Conservation (phyloP, 2,888 invertebrate species). For the Oxycera nigricornis region DNA sequence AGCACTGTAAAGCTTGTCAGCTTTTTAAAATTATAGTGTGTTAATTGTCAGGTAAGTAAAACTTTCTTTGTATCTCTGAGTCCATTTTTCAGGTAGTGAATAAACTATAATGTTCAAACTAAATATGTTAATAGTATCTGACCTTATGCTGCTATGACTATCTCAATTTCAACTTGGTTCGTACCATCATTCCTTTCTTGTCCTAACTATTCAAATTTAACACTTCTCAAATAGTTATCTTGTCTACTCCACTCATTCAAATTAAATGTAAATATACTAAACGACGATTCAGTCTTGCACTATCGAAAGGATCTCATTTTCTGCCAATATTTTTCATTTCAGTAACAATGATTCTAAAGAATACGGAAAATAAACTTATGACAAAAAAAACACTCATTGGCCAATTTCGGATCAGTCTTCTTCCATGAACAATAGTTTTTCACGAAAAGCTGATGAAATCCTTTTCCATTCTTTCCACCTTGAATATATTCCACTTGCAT, state of each 20-base stretch:
- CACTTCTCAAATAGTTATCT: too few relatives aligned
- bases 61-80: too few relatives aligned
- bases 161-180: too few relatives aligned
- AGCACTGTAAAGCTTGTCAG: too few relatives aligned
- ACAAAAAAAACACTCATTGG: background rate
- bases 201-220: too few relatives aligned
- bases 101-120: too few relatives aligned
- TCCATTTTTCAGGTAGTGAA: too few relatives aligned
- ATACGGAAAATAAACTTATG: slow-evolving; percentile 14
- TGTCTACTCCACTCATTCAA: background rate
- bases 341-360: background rate
- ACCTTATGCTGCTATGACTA: too few relatives aligned
- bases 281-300: background rate
- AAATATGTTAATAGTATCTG: too few relatives aligned
- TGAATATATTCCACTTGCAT: background rate
- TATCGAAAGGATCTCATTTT: slow-evolving; percentile 11
- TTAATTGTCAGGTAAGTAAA: too few relatives aligned
- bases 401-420: slow-evolving; percentile 23
- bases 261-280: slow-evolving; percentile 16
- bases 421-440: background rate
- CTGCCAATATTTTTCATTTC: background rate
- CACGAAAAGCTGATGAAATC: slow-evolving; percentile 24
- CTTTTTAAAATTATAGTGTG: too few relatives aligned
- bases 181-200: too few relatives aligned
- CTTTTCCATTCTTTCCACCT: slow-evolving; percentile 1